Base-by-base conservation (phyloP, 2,797 vertebrate genomes). In the Remorina albescens region DNA sequence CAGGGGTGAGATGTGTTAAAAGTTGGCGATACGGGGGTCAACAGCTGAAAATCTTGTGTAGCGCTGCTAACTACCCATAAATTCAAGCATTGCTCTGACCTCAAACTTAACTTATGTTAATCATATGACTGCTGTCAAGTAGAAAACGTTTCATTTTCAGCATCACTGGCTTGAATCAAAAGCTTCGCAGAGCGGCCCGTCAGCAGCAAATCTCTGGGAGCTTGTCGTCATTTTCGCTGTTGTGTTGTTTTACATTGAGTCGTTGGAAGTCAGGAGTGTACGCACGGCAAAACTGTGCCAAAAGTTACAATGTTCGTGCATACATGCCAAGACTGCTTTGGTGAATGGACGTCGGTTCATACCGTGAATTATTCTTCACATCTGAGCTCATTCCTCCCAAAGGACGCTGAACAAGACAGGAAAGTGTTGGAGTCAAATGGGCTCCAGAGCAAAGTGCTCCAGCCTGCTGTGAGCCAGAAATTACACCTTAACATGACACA, bases 21-120 rank as follows among this genome's bases (percentile, higher is more conserved):
- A 67, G 30, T 66, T 19, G 11, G 58, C 36, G 30, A 56, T 58
- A 66, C 28, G 32, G n/a, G 57, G 58, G 54, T 61, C 25, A 4
- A 70, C 19, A 36, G 69, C 36, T 49, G 51, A 49, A 54, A 69
- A 60, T 63, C 50, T 49, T 78, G 71, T 36, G 42, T 26, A 28
- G 37, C 6, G 34, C 60, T 42, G 49, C 32, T 69, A 76, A 63
- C 30, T 50, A 79, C 26, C 46, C 32, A 57, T 42, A 37, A 3
- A 47, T 55, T 23, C 32, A 41, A 23, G n/a, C 50, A 25, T 41
- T 41, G 25, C 41, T 30, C 15, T 10, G 23, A 69, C 28, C 26
- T 53, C 25, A 10, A 55, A 62, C 37, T 16, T 57, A 53, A 37
- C 36, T 47, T 75, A 34, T 36, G 41, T 42, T 42, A 19, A 34